Evolutionary conservation across 1,140 invertebrate genomes (phyloP), one percentile per base, ranked within the genome.

Genomic region (Papilio aristodemus): DNA sequence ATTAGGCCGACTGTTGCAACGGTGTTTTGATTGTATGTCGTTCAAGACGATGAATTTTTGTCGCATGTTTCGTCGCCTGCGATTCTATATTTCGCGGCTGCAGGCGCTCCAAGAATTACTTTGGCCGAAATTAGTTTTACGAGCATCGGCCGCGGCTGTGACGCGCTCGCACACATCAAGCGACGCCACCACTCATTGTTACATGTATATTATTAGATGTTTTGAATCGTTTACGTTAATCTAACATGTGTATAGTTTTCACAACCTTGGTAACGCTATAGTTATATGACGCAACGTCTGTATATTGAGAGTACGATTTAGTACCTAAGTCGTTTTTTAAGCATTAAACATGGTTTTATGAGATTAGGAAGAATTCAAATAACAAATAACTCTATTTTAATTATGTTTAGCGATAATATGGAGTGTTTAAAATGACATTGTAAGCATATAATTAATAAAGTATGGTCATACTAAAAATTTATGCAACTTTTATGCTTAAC

Each of bases 151-250:
- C 77, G 73, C 75, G 69, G 80, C 76, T 82, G 78, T 86, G 85
- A 86, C 83, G 86, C 73, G 79, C 73, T 75, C 73, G 79, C 81
- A 76, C 77, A 83, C 85, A 84, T 86, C 85, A 85, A 84, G 84
- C 80, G 78, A 70, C 58, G 71, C 71, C 69, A 71, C 75, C 77
- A 85, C 78, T 86, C 80, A 89, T 89, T 90, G 86, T 90, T 88
- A 81, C 81, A 64, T 84, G 84, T 88, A 84, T 90, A 87, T 88
- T 88, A 90, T 87, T 89, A 87, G 85, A 89, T 86, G 78, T 70
- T 82, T 81, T 84, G 72, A 70, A 80, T 76, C 77, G 79, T 80
- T 86, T 81, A 83, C 79, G 79, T 84, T 86, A 84, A 77, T 72
- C 77, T 77, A 72, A 74, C 80, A 79, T 79, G 76, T 83, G 76